A percentile compares a stretch with the other conserved stretches of the same genome.
Evolutionary conservation across 2,113 vertebrate genomes (phyloP).

Genomic region (Equus quagga): DNA sequence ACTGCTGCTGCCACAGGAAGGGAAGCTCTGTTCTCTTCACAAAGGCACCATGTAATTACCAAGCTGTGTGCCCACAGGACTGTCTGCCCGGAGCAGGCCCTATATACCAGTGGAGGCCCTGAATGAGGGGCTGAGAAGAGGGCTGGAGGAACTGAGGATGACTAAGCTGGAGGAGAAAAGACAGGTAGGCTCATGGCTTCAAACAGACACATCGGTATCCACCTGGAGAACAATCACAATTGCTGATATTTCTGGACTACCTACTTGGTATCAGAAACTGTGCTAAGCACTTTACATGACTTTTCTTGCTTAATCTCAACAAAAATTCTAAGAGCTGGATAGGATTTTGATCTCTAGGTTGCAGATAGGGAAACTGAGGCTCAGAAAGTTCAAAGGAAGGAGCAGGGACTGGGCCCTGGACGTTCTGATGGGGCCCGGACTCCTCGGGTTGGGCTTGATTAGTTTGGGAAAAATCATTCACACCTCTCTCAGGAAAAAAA

Average conservation of each 20-base stretch:
- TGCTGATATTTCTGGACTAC: neutral
- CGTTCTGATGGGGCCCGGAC: neutral
- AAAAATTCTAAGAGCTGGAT: neutral
- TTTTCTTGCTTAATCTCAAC: neutral
- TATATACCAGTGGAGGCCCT: neutral
- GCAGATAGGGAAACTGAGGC: conserved; percentile 35
- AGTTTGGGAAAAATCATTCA: conserved; percentile 50
- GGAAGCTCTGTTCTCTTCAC: neutral
- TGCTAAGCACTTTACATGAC: neutral
- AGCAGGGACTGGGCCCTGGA: neutral
- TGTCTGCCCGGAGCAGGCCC: neutral
- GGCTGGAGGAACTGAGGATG: neutral
- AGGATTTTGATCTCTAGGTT: neutral
- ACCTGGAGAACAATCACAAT: no score
- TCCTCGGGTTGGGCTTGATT: neutral
- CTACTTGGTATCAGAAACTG: neutral
- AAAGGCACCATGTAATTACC: neutral
- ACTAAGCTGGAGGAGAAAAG: neutral
- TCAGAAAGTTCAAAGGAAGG: neutral
- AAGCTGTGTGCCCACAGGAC: neutral
- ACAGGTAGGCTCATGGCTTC: neutral
- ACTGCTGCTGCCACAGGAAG: no score
- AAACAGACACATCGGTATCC: neutral
- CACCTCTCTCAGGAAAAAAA: conserved; percentile 49
- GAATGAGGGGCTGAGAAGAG: neutral